phyloP scores from a whole-genome alignment of 2,113 vertebrate species.

The Brachypodius melanocephalos region DNA sequence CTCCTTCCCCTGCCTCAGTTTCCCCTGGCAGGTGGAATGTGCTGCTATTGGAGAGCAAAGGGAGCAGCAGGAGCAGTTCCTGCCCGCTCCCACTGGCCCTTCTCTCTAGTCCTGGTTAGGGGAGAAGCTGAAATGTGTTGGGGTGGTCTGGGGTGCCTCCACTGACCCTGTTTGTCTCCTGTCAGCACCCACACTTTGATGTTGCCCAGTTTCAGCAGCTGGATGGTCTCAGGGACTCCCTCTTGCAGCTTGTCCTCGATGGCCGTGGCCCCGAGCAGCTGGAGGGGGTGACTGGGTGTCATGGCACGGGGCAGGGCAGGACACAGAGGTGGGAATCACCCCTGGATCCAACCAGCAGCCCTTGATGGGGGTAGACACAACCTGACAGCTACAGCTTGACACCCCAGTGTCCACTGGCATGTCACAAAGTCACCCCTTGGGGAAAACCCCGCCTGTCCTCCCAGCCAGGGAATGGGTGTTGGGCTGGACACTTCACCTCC shows the following conservation, averaged over 20 bases:
- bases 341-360: background rate
- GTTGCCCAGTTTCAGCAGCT: slow-evolving; percentile 80
- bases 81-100: background rate
- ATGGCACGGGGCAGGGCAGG: background rate
- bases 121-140: background rate
- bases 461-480: background rate
- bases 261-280: slow-evolving; percentile 91
- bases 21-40: background rate
- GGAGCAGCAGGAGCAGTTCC: background rate
- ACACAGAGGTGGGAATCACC: fast-evolving
- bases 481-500: background rate
- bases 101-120: background rate
- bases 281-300: background rate
- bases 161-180: slow-evolving; percentile 91
- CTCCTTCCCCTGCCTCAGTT: background rate
- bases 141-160: background rate
- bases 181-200: slow-evolving; percentile 94
- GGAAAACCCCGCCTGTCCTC: background rate
- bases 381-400: background rate
- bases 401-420: background rate
- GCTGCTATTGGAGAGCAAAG: background rate
- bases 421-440: background rate
- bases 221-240: slow-evolving; percentile 86
- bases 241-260: slow-evolving; percentile 93
- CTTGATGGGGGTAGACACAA: background rate